Conservation (phyloP, 2,797 vertebrate genomes). For the Microcaecilia unicolor region DNA sequence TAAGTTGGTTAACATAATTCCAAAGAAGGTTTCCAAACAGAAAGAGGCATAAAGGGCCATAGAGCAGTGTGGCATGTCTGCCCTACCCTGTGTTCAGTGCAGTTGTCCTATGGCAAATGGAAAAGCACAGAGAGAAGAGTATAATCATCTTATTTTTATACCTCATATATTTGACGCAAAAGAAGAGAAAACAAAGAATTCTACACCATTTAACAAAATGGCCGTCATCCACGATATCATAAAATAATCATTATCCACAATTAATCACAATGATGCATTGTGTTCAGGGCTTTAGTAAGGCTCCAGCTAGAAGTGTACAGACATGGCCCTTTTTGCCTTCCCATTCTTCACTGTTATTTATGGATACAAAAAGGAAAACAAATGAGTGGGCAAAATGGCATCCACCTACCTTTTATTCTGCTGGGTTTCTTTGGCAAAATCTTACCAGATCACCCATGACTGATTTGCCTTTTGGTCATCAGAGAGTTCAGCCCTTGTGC, state of each 20-base stretch:
- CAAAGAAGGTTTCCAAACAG: too few relatives aligned
- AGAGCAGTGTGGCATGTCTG: too few relatives aligned
- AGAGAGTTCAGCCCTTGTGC: too few relatives aligned
- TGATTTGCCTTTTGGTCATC: too few relatives aligned
- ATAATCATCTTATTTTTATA: slow-evolving; percentile 32
- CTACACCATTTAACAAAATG: slow-evolving; percentile 44
- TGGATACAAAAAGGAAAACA: too few relatives aligned
- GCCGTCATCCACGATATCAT: slow-evolving; percentile 51
- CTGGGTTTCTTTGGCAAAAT: too few relatives aligned
- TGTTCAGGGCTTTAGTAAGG: slow-evolving; percentile 45
- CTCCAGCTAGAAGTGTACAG: slow-evolving; percentile 33
- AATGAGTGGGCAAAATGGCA: too few relatives aligned
- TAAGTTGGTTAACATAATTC: too few relatives aligned
- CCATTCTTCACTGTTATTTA: slow-evolving; percentile 29
- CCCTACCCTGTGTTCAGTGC: too few relatives aligned
- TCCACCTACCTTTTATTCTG: too few relatives aligned
- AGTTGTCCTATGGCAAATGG: slow-evolving; percentile 18
- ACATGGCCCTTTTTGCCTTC: slow-evolving; percentile 41
- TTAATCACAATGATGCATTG: slow-evolving; percentile 58
- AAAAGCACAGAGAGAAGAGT: slow-evolving; percentile 23
- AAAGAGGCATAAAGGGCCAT: too few relatives aligned
- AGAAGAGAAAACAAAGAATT: slow-evolving; percentile 34
- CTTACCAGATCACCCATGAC: too few relatives aligned
- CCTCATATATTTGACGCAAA: slow-evolving; percentile 39
- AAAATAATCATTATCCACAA: slow-evolving; percentile 62